Evolutionary conservation across 2,113 vertebrate species (phyloP), one percentile per base, ranked within the genome.

Genomic region (Oceanodroma tethys): DNA sequence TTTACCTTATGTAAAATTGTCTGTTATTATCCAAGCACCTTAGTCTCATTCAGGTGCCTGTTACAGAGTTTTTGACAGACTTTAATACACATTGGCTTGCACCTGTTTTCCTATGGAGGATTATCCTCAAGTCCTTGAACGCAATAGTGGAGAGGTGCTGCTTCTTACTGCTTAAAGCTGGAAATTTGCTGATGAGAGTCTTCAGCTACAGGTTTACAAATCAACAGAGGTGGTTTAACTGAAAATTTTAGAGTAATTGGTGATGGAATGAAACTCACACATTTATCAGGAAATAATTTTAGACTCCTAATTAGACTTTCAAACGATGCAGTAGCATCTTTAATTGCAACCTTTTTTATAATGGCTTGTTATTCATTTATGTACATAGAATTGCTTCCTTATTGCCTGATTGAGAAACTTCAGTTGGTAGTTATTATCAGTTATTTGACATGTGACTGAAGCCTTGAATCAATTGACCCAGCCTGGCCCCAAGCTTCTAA

Each of bases 271-370:
- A 70, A 89, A 75, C 50, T 50, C 36, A 85, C 21, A 74, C 16
- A 47, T 95, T 81, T 93, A 92, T 71, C 88, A 92, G 83, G 88
- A 97, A 95, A 95, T 92, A 92, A 96, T 95, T 95, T 95, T 89
- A 92, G 59, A 67, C 25, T 81, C 43, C 56, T 89, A 87, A 97
- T 96, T 91, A 95, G 78, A 68, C 78, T 90, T 96, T 75, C 78
- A 88, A 94, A 95, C 84, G 53, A 90, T 91, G 78, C 84, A 53
- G 85, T 80, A 90, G 11, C 53, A 66, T 95, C 78, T 92, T 94
- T 96, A 95, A 94, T 94, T 93, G 95, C 27, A 91, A 58, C 34
- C 32, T n/a, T 79, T 45, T 82, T 91, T 86, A 71, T 96, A 87
- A 81, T 13, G 26, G 32, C 68, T 96, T 91, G 90, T 94, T 95